phyloP scores from a whole-genome alignment of 2,888 invertebrate species.

The Heliconius charithonia region DNA sequence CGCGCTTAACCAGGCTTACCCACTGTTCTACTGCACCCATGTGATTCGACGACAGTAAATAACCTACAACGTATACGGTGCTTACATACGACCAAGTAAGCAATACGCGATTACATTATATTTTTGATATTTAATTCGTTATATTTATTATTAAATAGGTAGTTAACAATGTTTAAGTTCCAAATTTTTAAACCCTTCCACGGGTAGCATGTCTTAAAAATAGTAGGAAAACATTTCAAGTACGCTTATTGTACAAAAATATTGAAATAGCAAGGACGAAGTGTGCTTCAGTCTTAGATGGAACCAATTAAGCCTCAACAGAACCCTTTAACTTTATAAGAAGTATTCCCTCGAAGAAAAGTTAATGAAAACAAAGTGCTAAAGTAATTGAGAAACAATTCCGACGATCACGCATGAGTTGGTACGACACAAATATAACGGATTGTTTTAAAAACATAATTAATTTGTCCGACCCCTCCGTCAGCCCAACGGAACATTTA shows the following conservation, averaged over 20 bases:
- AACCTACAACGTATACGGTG: conserved; percentile 46
- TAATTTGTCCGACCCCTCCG: conserved; percentile 80
- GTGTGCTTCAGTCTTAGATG: conserved; percentile 40
- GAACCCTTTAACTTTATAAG: conserved; percentile 50
- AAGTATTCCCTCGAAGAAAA: conserved; percentile 61
- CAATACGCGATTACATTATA: background rate
- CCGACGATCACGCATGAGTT: conserved; percentile 80
- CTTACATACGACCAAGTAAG: conserved; percentile 33
- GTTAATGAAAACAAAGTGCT: conserved; percentile 80
- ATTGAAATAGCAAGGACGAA: conserved; percentile 33
- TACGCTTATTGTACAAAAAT: background rate
- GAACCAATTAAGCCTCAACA: conserved; percentile 43
- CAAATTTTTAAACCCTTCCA: background rate
- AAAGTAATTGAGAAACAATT: conserved; percentile 82
- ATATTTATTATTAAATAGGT: background rate
- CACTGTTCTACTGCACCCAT: conserved; percentile 77
- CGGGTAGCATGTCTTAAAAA: background rate
- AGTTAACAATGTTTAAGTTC: background rate
- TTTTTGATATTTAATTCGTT: background rate
- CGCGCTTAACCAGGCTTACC: conserved; percentile 74
- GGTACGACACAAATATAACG: conserved; percentile 77
- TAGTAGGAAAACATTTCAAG: background rate
- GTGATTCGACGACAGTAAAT: conserved; percentile 57
- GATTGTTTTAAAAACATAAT: conserved; percentile 84
- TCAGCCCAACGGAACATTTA: conserved; percentile 79